Evolutionary conservation across 2,797 vertebrate genomes (phyloP).

Genomic region (Caiman crocodilus): DNA sequence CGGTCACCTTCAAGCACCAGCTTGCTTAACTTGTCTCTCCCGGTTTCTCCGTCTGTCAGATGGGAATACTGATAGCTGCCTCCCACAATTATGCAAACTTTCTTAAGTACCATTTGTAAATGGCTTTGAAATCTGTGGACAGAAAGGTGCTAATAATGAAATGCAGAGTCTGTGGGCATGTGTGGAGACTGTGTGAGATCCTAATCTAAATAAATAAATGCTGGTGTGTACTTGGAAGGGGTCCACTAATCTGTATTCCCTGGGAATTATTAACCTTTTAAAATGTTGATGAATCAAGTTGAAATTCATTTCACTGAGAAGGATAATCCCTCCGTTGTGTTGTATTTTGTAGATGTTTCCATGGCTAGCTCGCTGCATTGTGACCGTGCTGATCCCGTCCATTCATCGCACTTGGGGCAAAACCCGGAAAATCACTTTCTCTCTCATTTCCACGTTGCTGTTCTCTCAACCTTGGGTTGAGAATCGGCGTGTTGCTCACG

Average conservation of each 20-base stretch:
- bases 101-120: neutral
- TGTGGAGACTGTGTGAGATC: neutral
- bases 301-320: neutral
- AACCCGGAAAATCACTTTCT: neutral
- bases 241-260: neutral
- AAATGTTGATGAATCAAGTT: neutral
- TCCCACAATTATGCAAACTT: neutral
- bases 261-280: too few relatives aligned
- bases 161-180: neutral
- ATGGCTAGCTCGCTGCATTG: neutral
- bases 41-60: neutral
- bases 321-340: neutral
- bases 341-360: neutral
- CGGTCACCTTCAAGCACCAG: neutral
- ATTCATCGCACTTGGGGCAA: neutral
- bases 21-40: neutral
- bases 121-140: neutral
- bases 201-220: neutral
- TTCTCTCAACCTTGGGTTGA: neutral
- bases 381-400: neutral
- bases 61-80: too few relatives aligned
- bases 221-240: neutral
- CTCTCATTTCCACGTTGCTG: neutral
- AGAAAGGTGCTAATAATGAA: neutral
- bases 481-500: fast-evolving